Base-by-base conservation (phyloP, 2,888 invertebrate genomes). In the Cheilosia vulpina region DNA sequence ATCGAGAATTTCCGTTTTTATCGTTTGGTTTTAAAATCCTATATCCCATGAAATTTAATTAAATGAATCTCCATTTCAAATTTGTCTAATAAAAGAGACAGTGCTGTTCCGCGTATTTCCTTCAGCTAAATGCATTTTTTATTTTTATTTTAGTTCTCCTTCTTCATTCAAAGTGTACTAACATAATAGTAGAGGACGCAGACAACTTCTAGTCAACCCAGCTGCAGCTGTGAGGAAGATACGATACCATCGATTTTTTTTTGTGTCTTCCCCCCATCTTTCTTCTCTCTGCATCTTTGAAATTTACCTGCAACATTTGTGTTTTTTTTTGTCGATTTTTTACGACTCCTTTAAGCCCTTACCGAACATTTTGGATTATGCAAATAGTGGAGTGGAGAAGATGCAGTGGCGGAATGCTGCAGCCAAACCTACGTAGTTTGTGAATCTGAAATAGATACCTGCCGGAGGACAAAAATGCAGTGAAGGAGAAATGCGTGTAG, bases 311-410 rank as follows among this genome's bases (percentile, higher is more conserved):
- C 41, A 60, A 13, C 21, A 13, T 11, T 9, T 27, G 13, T 57
- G 15, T 47, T 50, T 27, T 43, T 24, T 11, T 19, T 60, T 38
- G 21, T 41, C 31, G 68, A 43, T 69, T 66, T 65, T 84, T 71
- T 53, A 58, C 57, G 81, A 72, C 57, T 66, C 71, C 71, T 68
- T 68, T 68, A 85, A 85, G 76, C 45, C 66, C 62, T 19, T 53
- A 45, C 79, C 69, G 13, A 55, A 81, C 68, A 77, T 76, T 81
- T 76, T 72, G 81, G 85, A 85, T 85, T 85, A 85, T 85, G 85
- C 85, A 85, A 85, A 81, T 85, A 81, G 71, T 55, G 21, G n/a
- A n/a, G n/a, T 71, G 24, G 6, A 15, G 52, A 24, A 21, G 43
- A 34, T 50, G 45, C 41, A 17, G 21, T 27, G 13, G 66, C n/a